Evolutionary conservation across 2,797 vertebrate genomes (phyloP).

Genomic region (Arctocebus calabarensis): DNA sequence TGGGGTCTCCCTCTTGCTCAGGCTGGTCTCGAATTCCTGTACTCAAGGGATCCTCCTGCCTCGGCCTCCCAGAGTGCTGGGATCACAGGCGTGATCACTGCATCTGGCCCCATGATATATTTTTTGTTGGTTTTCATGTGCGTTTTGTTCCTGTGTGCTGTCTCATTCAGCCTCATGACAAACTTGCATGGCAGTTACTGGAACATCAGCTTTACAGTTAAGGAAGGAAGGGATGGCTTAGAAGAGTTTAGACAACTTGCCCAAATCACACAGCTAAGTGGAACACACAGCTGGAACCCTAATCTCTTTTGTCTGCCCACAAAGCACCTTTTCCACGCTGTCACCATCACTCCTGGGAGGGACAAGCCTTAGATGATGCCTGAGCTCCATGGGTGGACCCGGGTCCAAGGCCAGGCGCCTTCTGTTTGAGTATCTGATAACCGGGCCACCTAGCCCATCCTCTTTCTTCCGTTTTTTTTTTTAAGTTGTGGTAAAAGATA

Average conservation of each 20-base stretch:
- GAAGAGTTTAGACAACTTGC: neutral
- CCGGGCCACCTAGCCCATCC: neutral
- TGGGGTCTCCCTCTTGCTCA: too few relatives aligned
- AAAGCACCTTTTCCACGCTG: accelerated
- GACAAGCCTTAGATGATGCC: too few relatives aligned
- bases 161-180: neutral
- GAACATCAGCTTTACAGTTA: neutral
- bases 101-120: neutral
- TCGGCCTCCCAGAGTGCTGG: too few relatives aligned
- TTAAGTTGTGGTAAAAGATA: neutral
- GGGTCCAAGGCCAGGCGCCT: neutral
- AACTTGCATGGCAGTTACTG: accelerated
- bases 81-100: too few relatives aligned
- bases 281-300: too few relatives aligned
- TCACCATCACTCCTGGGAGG: accelerated
- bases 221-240: neutral
- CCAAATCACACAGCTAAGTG: neutral
- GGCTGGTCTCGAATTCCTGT: too few relatives aligned
- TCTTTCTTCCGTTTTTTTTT: neutral
- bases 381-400: neutral
- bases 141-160: neutral
- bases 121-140: neutral
- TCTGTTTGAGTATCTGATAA: neutral
- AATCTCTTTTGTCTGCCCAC: neutral
- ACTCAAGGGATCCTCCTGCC: too few relatives aligned